Base-by-base conservation (phyloP, 2,888 invertebrate genomes). In the Dione vanillae region DNA sequence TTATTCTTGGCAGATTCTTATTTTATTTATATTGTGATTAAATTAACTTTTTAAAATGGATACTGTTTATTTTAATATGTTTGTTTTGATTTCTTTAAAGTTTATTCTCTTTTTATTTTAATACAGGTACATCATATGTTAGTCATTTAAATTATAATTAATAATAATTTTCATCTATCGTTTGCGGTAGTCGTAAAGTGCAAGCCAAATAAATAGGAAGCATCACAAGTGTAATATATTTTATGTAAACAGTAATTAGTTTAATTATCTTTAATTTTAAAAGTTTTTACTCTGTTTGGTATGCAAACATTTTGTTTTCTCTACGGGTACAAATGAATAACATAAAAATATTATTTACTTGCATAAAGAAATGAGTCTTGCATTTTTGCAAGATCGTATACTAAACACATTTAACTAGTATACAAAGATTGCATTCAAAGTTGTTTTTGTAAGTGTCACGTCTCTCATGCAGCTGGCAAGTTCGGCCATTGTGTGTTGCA, bases 401-500 rank as follows among this genome's bases (percentile, higher is more conserved):
- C 1, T 45, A 27, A 61, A 43, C 35, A 54, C 35, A 54, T 14
- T 54, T 2, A 27, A 61, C 27, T 45, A 35, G 27, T n/a, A 45
- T 61, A 27, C 27, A n/a, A 45, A 61, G 61, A 61, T 43, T 43
- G 59, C 27, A n/a, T 45, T 27, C 10, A 45, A 27, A 27, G 61
- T 45, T 45, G 11, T 14, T 20, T 45, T 43, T 61, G 43, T 45
- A 11, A 27, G 59, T 45, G 59, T 27, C 12, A 20, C 27, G 27
- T 11, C 8, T 43, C 43, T 27, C 12, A 27, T 11, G 27, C 6
- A 14, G 27, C 43, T n/a, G 43, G 43, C 45, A 45, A 16, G 61
- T 61, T 65, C 11, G 70, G 65, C 65, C 61, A 71, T 68, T 73
- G 73, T 73, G 45, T 62, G 62, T 5, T 10, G 20, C 10, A 61